Base-by-base conservation (phyloP, 2,113 vertebrate species). In the Hemicordylus capensis region DNA sequence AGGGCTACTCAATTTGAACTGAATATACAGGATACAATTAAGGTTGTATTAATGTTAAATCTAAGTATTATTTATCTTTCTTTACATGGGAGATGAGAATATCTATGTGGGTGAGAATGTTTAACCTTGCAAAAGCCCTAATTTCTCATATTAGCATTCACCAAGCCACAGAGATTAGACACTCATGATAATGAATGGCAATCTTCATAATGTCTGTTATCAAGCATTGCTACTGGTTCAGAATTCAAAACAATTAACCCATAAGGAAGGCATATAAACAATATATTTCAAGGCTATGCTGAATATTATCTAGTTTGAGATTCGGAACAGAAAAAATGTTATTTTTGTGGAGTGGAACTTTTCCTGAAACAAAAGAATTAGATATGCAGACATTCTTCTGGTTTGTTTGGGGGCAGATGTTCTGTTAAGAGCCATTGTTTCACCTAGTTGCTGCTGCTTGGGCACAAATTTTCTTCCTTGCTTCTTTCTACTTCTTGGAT, bases 231-330 rank as follows among this genome's bases (percentile, higher is more conserved):
- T 83, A 81, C 31, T 61, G 20, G 8, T 83, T 87, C 73, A 64
- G 75, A 87, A 84, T 85, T 72, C 3, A 83, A 59, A 92, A 83
- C 7, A 39, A 58, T 84, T 87, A 87, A 3, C 61, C 14, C 9
- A 39, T 59, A 76, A 22, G 74, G 46, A 84, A 81, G 56, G 2
- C 0, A 14, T 8, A 0, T 69, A 86, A 88, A 83, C 1, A 10
- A 48, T 72, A 86, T 70, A 19, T 76, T 4, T 2, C 76, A 75
- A 20, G 73, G 46, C 46, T 46, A 24, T 9, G n/a, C 39, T 37
- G 48, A n/a, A 76, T 19, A 76, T 69, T 56, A 76, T 22, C 9
- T n/a, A 76, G 7, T 6, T 56, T 76, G 8, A 12, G 48, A 6
- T 37, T 11, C 24, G n/a, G 3, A 46, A 2, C 31, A 44, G 19